A percentile compares a stretch with the other conserved stretches of the same genome.
Evolutionary conservation across 2,113 vertebrate genomes (phyloP).

Genomic region (Mirza zaza): DNA sequence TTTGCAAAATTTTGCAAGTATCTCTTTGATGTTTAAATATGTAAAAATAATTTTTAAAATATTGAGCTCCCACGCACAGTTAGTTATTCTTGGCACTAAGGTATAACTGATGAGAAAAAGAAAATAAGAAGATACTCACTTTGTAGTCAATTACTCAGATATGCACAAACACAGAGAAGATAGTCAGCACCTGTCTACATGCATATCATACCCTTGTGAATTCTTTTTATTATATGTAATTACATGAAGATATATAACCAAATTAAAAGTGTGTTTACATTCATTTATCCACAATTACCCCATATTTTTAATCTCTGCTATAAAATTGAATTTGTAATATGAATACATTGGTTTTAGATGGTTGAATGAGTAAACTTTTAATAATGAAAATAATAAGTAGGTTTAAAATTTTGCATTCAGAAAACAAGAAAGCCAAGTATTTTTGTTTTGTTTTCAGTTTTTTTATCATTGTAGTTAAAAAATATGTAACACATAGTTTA

Average conservation of each 20-base stretch:
- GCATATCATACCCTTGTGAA: neutral
- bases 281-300: neutral
- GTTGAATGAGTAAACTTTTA: neutral
- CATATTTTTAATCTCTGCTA: neutral
- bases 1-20: neutral
- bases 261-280: neutral
- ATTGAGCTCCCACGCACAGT: neutral
- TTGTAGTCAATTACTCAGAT: neutral
- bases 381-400: neutral
- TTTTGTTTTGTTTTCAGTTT: neutral
- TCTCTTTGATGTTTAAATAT: neutral
- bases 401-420: neutral
- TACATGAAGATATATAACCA: neutral
- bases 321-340: neutral
- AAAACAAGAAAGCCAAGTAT: neutral
- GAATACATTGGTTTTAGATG: neutral
- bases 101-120: neutral
- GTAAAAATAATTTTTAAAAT: conserved; percentile 1
- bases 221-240: neutral
- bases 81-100: neutral
- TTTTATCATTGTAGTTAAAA: neutral
- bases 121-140: neutral
- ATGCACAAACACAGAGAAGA: neutral
- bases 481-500: neutral
- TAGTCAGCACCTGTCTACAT: neutral